Evolutionary conservation across 1,140 invertebrate species (phyloP), one percentile per base, ranked within the genome.

Genomic region (Phthorimaea operculella): DNA sequence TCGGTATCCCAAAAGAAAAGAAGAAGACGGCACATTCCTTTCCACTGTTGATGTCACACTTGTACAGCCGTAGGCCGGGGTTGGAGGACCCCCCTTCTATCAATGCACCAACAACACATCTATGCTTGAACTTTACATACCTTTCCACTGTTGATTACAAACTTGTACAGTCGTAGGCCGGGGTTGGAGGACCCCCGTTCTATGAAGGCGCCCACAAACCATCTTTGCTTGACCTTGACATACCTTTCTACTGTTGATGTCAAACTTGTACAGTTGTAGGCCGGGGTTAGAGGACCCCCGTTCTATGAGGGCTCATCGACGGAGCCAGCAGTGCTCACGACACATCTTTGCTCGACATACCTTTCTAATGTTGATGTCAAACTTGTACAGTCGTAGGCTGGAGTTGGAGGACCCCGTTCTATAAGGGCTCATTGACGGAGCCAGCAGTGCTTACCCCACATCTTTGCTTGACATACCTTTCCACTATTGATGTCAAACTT

Each of bases 141-240:
- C 86, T 92, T 89, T 61, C 94, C 94, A 14, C 91, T 91, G 67
- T 90, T 90, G 47, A 91, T 93, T 76, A 96, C 92, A 74, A 95
- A 97, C 82, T 96, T 93, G 83, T 96, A 94, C 9, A 97, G 89
- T 56, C 96, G 88, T 42, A 97, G 83, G 10, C 94, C 94, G 2
- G 96, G 96, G 86, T 98, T 98, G 70, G 96, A 96, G 14, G 91
- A 88, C 0, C 91, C 90, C n/a, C n/a, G n/a, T n/a, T n/a, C n/a
- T n/a, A n/a, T n/a, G n/a, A n/a, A 96, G 83, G n/a, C 21, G 21
- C 6, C 21, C 6, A 28, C 21, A 28, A 28, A 2, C 6, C 2
- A 6, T 4, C 2, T 4, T 39, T 4, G 1, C 10, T 39, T 39
- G 3, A n/a, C 10, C 1, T 2, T 4, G 33, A 59, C 83, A 80